These are phyloP conservation scores for Schlechtendalia chinensis DNA, from an alignment of 1,140 invertebrate species.

Conservation along the genomic window DNA sequence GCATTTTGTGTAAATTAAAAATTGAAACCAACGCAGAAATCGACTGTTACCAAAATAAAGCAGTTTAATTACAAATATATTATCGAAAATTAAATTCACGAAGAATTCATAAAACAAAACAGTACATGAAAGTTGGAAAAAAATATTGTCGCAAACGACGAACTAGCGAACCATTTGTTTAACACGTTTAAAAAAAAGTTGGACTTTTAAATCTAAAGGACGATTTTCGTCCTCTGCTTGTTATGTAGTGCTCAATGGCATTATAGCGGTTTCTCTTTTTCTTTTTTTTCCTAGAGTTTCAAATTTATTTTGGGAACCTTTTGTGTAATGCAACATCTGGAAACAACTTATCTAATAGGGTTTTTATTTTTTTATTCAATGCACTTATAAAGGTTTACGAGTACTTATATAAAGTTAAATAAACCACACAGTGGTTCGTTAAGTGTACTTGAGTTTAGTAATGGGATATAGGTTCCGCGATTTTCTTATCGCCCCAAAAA, in stretches of 20 bases:
- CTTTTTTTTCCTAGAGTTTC: neutral
- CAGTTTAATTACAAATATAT: no score
- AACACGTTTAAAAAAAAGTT: neutral
- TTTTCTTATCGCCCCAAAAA: neutral
- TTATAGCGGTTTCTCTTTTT: neutral
- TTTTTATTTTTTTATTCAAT: slow-evolving; percentile 11
- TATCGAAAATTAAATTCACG: no score
- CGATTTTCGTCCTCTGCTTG: neutral
- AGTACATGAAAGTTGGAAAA: no score
- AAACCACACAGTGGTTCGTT: slow-evolving; percentile 4
- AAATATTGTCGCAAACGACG: no score
- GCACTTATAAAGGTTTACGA: slow-evolving; percentile 18
- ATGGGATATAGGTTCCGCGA: neutral
- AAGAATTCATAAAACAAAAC: no score
- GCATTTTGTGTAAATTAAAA: no score
- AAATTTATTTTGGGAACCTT: slow-evolving; percentile 20
- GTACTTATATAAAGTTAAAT: neutral
- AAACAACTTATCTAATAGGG: slow-evolving; percentile 1
- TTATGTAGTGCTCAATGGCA: neutral
- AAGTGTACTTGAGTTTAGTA: neutral
- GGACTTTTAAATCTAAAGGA: neutral
- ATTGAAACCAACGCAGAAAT: no score
- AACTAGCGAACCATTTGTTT: neutral
- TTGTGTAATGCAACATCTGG: slow-evolving; percentile 4
- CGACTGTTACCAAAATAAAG: no score